Base-by-base conservation (phyloP, 2,797 vertebrate genomes). In the Anolis apletophallus region DNA sequence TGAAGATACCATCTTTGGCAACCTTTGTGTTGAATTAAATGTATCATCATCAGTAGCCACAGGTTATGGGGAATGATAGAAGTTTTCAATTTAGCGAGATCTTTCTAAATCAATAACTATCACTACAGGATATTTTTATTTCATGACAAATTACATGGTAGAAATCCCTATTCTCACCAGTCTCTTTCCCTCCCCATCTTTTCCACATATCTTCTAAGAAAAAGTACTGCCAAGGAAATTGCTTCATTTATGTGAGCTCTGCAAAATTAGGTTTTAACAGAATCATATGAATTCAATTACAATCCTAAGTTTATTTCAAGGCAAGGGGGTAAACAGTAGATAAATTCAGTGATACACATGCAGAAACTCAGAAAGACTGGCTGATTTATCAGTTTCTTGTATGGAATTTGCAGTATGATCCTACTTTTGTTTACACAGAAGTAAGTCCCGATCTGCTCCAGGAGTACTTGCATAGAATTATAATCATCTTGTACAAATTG, bases 11-110 rank as follows among this genome's bases (percentile, higher is more conserved):
- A 5, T 83, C 40, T 3, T 1, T 2, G 1, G 23, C 11, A 6
- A 16, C 52, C 21, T 34, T 6, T 77, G n/a, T 36, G 77, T 52
- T 16, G 26, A 88, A 67, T 3, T 83, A 89, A 80, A 2, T 2
- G 55, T 88, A 50, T 3, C 82, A 50, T 12, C 2, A 0, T 50
- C 57, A 69, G 85, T 74, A 74, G 59, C 1, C 36, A 13, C 61
- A 9, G 23, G 3, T 40, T 52, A 2, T 0, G 0, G 34, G 9
- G 54, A 0, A 54, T 68, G 23, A 46, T 34, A 8, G 9, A 77
- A 19, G 74, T 88, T 85, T 87, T 80, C 92, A 80, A 80, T 54
- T 32, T 11, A 0, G 1, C 55, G 29, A 0, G 0, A 29, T 29
- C 13, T 0, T 80, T 81, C 57, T 40, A 68, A 55, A 87, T 92